These are phyloP conservation scores for Noctua fimbriata DNA, from an alignment of 2,888 invertebrate genomes.

Conservation along the genomic window DNA sequence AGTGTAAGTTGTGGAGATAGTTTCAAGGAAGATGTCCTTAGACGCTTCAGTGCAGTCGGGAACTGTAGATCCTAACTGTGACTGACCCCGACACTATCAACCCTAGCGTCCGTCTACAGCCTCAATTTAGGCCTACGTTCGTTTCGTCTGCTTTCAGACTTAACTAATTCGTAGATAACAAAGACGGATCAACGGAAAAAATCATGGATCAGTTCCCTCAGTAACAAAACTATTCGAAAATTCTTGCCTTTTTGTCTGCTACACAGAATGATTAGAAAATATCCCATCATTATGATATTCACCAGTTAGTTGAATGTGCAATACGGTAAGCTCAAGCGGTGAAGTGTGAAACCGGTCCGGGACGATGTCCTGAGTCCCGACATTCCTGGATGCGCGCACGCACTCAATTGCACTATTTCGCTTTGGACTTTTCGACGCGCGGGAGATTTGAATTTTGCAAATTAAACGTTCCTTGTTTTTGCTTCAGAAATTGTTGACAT, in stretches of 20 bases:
- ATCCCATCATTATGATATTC: conserved; percentile 62
- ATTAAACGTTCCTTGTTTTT: conserved; percentile 52
- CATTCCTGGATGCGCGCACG: conserved; percentile 85
- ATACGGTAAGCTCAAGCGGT: conserved; percentile 71
- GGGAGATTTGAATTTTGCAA: conserved; percentile 52
- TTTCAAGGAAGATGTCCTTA: not conserved
- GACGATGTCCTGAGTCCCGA: conserved; percentile 85
- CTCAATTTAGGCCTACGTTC: not conserved
- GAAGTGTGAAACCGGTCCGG: conserved; percentile 82
- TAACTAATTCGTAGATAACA: not conserved
- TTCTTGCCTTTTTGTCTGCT: not conserved
- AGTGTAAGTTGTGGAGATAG: not conserved
- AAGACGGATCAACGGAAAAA: not conserved
- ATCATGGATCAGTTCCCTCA: not conserved
- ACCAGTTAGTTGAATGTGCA: conserved; percentile 66
- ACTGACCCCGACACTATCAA: not conserved
- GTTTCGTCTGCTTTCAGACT: not conserved
- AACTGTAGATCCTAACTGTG: not conserved
- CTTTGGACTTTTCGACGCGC: conserved; percentile 71
- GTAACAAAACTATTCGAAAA: no score
- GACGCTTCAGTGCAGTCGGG: not conserved
- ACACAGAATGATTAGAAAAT: conserved; percentile 52
- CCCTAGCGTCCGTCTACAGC: not conserved
- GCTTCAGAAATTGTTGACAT: conserved; percentile 29
- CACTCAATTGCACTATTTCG: conserved; percentile 74